Percentiles rank a stretch among this genome's conserved stretches.
phyloP scores from a whole-genome alignment of 2,797 vertebrate genomes.

The Pampus argenteus region DNA sequence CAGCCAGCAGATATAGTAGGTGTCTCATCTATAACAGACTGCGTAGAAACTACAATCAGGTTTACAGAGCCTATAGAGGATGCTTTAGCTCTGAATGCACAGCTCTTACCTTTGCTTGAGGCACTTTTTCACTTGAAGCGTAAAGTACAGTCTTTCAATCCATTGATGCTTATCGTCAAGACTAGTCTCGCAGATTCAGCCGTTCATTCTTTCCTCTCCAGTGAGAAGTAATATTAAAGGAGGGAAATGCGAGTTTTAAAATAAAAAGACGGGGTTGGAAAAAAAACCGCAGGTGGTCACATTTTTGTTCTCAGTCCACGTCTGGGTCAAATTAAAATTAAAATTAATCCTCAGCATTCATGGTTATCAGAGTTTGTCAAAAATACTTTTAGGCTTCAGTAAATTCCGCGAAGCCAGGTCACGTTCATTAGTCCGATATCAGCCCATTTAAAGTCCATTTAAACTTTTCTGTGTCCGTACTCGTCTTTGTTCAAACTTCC shows the following conservation, averaged over 20 bases:
- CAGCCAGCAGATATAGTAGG: background rate
- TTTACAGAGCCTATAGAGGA: slow-evolving; percentile 8
- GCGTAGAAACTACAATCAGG: background rate
- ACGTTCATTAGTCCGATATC: slow-evolving; percentile 22
- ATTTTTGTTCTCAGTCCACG: slow-evolving; percentile 48
- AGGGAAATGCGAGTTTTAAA: background rate
- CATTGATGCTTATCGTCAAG: slow-evolving; percentile 68
- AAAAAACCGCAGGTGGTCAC: slow-evolving; percentile 65
- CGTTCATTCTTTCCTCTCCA: slow-evolving; percentile 17
- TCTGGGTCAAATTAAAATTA: slow-evolving; percentile 28
- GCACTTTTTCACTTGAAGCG: slow-evolving; percentile 76
- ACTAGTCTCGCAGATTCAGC: slow-evolving; percentile 15
- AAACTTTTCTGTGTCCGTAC: slow-evolving; percentile 58
- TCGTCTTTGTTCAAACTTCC: slow-evolving; percentile 58
- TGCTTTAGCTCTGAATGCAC: slow-evolving; percentile 22
- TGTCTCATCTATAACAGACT: background rate
- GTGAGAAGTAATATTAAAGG: background rate
- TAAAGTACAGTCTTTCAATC: slow-evolving; percentile 70
- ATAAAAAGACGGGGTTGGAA: slow-evolving; percentile 11
- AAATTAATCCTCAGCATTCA: slow-evolving; percentile 34
- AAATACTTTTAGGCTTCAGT: slow-evolving; percentile 26
- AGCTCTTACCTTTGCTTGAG: slow-evolving; percentile 79
- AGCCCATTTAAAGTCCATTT: slow-evolving; percentile 67
- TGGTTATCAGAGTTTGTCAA: slow-evolving; percentile 11
- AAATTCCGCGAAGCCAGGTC: slow-evolving; percentile 32